Evolutionary conservation across 2,797 vertebrate species (phyloP).

Genomic region (Danio choprae): DNA sequence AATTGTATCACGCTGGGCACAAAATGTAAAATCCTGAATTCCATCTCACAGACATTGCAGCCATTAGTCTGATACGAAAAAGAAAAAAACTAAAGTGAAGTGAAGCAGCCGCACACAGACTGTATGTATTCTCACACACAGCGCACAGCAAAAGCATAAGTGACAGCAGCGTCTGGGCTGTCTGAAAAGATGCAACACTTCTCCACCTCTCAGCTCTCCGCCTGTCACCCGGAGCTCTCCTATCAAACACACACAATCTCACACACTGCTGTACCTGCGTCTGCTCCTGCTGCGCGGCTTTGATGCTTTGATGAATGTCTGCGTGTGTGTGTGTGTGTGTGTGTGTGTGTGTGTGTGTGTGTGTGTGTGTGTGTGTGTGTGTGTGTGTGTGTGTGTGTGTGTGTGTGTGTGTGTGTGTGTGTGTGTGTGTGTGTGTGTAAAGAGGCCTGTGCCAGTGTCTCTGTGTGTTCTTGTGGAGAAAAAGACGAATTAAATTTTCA

Average conservation of each 20-base stretch:
- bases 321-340: conserved; percentile 34
- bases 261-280: conserved; percentile 18
- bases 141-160: conserved; percentile 36
- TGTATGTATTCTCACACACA: conserved; percentile 40
- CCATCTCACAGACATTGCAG: conserved; percentile 18
- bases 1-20: background rate
- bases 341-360: too few relatives aligned
- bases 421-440: too few relatives aligned
- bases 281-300: conserved; percentile 36
- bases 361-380: too few relatives aligned
- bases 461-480: conserved; percentile 35
- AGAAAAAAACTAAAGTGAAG: conserved; percentile 20
- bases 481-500: conserved; percentile 48
- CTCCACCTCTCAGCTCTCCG: conserved; percentile 39
- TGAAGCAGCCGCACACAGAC: conserved; percentile 13
- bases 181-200: conserved; percentile 54
- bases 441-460: background rate
- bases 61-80: conserved; percentile 18
- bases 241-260: conserved; percentile 37
- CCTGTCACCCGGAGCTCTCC: conserved; percentile 51
- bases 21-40: background rate
- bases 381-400: conserved; percentile 27
- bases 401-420: too few relatives aligned
- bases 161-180: conserved; percentile 53
- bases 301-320: conserved; percentile 45